Conservation (phyloP, 2,113 vertebrate genomes). For the Cynocephalus volans region DNA sequence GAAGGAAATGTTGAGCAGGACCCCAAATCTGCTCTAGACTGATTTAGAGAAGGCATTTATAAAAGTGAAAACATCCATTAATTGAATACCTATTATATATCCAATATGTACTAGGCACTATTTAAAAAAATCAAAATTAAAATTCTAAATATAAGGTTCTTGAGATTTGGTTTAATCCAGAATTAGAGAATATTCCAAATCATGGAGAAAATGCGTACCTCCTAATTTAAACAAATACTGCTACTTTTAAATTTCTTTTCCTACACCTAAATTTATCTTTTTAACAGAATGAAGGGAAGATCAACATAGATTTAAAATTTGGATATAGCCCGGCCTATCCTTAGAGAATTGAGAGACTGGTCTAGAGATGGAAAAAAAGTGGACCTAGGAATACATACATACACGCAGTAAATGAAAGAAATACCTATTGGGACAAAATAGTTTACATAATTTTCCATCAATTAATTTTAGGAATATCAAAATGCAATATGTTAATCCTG, state of each 20-base stretch:
- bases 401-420: not conserved
- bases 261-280: not conserved
- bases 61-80: not conserved
- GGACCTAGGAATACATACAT: constrained; percentile 3
- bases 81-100: not conserved
- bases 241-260: constrained; percentile 4
- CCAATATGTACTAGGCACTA: not conserved
- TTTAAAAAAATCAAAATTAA: constrained; percentile 40
- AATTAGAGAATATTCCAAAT: constrained; percentile 15
- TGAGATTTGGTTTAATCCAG: not conserved
- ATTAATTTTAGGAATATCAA: constrained; percentile 43
- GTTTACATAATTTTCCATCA: not conserved
- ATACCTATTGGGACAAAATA: not conserved
- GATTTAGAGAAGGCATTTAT: not conserved
- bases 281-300: constrained; percentile 36
- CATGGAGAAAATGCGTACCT: not conserved
- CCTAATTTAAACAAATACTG: constrained; percentile 12
- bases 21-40: not conserved
- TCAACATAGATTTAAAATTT: constrained; percentile 29
- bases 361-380: constrained; percentile 39
- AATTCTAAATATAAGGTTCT: not conserved
- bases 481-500: not conserved
- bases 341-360: not conserved
- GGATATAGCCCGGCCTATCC: not conserved
- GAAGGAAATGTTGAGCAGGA: constrained; percentile 37